Percentiles rank a stretch among this genome's conserved stretches.
Evolutionary conservation across 2,888 invertebrate genomes (phyloP).

Genomic region (Eristalis tenax): DNA sequence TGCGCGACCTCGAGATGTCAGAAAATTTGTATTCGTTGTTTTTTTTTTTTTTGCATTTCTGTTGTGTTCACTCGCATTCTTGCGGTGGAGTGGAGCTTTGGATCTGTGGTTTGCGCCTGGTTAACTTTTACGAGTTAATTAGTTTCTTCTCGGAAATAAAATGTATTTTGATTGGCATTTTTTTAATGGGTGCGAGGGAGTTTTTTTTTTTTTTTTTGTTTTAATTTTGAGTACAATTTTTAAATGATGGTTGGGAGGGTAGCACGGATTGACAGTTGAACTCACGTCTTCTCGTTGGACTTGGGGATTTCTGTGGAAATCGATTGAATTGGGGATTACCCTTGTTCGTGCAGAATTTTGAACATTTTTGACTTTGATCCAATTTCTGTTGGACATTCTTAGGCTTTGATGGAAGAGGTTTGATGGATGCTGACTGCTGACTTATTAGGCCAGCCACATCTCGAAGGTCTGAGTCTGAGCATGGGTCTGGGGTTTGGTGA

Average conservation of each 20-base stretch:
- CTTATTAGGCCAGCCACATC: too few species aligned
- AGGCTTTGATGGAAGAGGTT: too few species aligned
- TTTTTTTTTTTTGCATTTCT: neutral
- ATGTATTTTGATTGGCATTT: conserved; percentile 23
- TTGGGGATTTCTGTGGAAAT: neutral
- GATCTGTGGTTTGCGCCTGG: neutral
- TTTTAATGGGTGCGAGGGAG: neutral
- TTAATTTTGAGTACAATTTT: neutral
- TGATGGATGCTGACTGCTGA: too few species aligned
- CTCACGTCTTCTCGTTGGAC: neutral
- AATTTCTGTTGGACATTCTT: too few species aligned
- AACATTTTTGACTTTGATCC: too few species aligned
- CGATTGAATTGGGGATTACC: neutral
- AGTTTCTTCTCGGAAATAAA: conserved; percentile 32
- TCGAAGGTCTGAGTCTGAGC: too few species aligned
- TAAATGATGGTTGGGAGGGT: neutral
- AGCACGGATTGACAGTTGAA: neutral
- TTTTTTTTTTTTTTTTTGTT: too few species aligned
- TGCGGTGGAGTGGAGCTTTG: neutral
- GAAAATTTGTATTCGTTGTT: neutral
- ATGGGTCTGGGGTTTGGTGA: too few species aligned
- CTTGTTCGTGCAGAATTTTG: too few species aligned
- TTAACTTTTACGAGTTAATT: conserved; percentile 34
- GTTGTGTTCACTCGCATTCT: conserved; percentile 7
- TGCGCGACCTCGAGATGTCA: conserved; percentile 23